phyloP scores from a whole-genome alignment of 2,797 vertebrate genomes.

The Cuculus canorus region DNA sequence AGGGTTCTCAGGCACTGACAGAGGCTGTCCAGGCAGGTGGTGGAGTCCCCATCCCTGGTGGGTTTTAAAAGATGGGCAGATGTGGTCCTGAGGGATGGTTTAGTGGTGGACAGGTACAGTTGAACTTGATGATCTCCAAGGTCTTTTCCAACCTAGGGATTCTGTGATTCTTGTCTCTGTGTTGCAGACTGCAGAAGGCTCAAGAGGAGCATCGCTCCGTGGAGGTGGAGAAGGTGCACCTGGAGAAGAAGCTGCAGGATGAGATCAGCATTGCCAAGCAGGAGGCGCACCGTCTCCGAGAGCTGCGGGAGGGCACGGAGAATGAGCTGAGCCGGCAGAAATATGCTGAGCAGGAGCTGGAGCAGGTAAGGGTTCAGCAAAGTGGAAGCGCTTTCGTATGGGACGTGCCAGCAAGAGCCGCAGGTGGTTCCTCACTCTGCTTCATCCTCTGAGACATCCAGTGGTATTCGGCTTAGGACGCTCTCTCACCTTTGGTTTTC shows the following conservation, averaged over 20 bases:
- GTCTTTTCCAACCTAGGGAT: no score
- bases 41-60: no score
- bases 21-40: no score
- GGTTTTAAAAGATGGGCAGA: no score
- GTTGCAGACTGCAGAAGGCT: slow-evolving; percentile 91
- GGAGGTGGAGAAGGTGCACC: slow-evolving; percentile 96
- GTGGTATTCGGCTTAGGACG: accelerated
- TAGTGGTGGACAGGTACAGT: no score
- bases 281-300: slow-evolving; percentile 91
- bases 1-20: no score
- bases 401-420: accelerated
- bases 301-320: slow-evolving; percentile 93
- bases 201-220: slow-evolving; percentile 97
- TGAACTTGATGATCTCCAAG: no score
- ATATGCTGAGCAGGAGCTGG: slow-evolving; percentile 94
- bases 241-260: slow-evolving; percentile 96
- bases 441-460: neutral
- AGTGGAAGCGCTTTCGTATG: accelerated
- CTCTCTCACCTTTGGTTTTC: neutral
- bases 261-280: slow-evolving; percentile 97
- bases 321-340: slow-evolving; percentile 96
- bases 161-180: neutral
- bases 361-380: slow-evolving; percentile 82
- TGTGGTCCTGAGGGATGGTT: no score
- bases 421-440: neutral